Conservation (phyloP, 2,113 vertebrate genomes). For the Cyanistes caeruleus region DNA sequence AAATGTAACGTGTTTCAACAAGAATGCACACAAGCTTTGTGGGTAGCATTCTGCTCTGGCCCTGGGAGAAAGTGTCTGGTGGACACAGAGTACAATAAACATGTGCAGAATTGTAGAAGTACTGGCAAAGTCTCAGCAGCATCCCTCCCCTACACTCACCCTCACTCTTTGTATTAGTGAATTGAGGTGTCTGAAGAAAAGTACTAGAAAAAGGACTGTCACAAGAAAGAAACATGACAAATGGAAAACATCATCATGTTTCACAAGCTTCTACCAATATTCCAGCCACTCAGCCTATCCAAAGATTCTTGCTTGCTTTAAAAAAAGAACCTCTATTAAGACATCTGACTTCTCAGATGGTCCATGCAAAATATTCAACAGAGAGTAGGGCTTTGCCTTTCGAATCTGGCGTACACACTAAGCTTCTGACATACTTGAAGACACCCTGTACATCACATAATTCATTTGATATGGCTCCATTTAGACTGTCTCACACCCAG, state of each 20-base stretch:
- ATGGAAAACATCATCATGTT: background rate
- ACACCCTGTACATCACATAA: slow-evolving; percentile 11
- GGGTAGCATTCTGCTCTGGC: background rate
- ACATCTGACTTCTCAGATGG: background rate
- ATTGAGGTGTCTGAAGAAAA: background rate
- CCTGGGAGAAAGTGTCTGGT: background rate
- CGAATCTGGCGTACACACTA: background rate
- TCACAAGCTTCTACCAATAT: background rate
- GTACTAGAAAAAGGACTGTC: background rate
- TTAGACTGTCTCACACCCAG: slow-evolving; percentile 43
- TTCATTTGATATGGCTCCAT: background rate
- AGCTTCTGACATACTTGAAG: slow-evolving; percentile 14
- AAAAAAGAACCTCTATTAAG: background rate
- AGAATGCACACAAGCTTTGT: background rate
- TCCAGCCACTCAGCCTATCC: background rate
- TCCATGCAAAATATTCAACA: background rate
- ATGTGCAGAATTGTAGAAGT: background rate
- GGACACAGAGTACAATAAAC: background rate
- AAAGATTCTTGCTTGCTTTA: background rate
- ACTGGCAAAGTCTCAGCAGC: background rate
- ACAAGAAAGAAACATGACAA: background rate
- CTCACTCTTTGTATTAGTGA: background rate
- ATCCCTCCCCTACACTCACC: background rate
- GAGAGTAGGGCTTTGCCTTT: background rate
- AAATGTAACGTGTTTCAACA: background rate